A percentile compares a stretch with the other conserved stretches of the same genome.
Conservation (phyloP, 2,888 invertebrate species). For the Dexiosoma caninum region DNA sequence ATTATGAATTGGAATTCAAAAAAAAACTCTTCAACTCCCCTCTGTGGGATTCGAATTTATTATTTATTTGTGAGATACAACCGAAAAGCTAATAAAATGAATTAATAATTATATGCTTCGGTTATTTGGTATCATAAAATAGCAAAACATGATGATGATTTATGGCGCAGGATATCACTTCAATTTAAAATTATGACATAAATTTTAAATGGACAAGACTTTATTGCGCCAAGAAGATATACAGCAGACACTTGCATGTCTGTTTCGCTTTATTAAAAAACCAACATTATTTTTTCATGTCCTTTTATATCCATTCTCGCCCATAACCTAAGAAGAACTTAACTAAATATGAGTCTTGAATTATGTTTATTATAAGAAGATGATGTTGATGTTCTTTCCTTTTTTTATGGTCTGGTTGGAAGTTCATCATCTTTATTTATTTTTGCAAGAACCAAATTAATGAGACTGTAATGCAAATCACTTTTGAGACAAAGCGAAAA, state of each 20-base stretch:
- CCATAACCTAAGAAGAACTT: neutral
- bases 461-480: no score
- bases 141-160: neutral
- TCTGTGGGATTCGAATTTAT: no score
- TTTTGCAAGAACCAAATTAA: neutral
- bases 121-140: neutral
- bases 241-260: no score
- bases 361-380: neutral
- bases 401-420: neutral
- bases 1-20: no score
- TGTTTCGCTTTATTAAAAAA: no score
- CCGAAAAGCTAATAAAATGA: no score
- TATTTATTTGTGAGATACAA: no score
- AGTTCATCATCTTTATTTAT: neutral
- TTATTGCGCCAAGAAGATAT: neutral
- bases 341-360: neutral
- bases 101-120: no score
- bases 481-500: no score
- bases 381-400: neutral
- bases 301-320: neutral
- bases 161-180: neutral
- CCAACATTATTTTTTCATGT: neutral
- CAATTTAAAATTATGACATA: neutral
- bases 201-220: neutral
- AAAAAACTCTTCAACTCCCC: no score